A percentile compares a stretch with the other conserved stretches of the same genome.
Evolutionary conservation across 1,140 invertebrate genomes (phyloP).

Genomic region (Elymnias hypermnestra): DNA sequence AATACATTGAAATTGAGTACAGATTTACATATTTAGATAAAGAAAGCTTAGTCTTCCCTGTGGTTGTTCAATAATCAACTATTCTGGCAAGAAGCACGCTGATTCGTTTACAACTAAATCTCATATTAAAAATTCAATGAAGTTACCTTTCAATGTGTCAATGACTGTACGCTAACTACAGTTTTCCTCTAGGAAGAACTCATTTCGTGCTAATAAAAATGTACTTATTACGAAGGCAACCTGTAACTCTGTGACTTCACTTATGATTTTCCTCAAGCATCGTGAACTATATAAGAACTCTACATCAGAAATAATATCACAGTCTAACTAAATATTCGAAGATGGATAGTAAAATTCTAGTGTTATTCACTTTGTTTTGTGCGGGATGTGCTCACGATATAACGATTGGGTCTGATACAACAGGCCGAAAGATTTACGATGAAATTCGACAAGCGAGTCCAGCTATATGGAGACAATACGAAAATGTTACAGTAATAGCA

Average conservation of each 20-base stretch:
- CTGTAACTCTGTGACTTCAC: constrained; percentile 36
- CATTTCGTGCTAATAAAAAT: constrained; percentile 46
- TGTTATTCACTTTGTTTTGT: constrained; percentile 31
- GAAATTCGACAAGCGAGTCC: constrained; percentile 44
- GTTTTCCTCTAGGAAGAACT: constrained; percentile 65
- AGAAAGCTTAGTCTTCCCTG: too few species aligned
- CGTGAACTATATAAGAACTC: constrained; percentile 38
- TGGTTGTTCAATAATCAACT: too few species aligned
- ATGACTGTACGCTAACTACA: constrained; percentile 40
- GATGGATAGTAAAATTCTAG: constrained; percentile 37
- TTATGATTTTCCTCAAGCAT: constrained; percentile 47
- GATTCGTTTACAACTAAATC: too few species aligned
- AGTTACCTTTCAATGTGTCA: constrained; percentile 22
- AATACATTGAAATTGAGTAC: too few species aligned
- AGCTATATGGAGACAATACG: constrained; percentile 50
- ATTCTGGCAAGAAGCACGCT: too few species aligned
- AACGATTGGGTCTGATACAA: constrained; percentile 28
- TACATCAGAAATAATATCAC: constrained; percentile 7
- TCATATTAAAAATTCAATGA: background rate
- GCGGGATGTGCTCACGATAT: constrained; percentile 37
- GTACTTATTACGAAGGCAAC: constrained; percentile 40
- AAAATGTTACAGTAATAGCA: constrained; percentile 46
- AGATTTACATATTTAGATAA: too few species aligned
- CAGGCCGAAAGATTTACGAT: constrained; percentile 43
- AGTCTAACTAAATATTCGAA: constrained; percentile 28